Percentiles rank a stretch among this genome's conserved stretches.
phyloP scores from a whole-genome alignment of 2,797 vertebrate species.

The Xyrichtys novacula region DNA sequence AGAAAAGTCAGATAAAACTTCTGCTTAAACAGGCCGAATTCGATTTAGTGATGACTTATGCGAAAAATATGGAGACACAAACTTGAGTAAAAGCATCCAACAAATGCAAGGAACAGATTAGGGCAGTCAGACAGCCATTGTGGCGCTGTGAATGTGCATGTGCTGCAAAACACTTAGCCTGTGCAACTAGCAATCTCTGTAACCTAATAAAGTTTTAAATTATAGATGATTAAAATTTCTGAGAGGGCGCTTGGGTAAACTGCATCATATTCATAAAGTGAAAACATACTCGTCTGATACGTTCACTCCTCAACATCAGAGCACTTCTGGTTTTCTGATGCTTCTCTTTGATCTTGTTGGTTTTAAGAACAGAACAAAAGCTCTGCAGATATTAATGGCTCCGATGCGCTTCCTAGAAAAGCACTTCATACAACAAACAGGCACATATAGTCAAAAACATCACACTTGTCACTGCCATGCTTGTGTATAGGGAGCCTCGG shows the following conservation, averaged over 20 bases:
- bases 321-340: constrained; percentile 22
- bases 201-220: constrained; percentile 34
- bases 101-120: constrained; percentile 2
- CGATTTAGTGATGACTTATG: constrained; percentile 10
- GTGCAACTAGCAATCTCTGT: constrained; percentile 2
- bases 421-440: constrained; percentile 1
- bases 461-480: constrained; percentile 37
- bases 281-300: constrained; percentile 21
- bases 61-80: constrained; percentile 24
- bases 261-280: constrained; percentile 31
- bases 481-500: constrained; percentile 12
- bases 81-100: background rate
- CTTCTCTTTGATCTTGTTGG: constrained; percentile 32
- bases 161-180: background rate
- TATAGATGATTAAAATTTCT: constrained; percentile 10
- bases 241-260: constrained; percentile 15
- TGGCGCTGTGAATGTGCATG: background rate
- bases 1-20: constrained; percentile 31
- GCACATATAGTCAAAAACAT: background rate
- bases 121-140: background rate
- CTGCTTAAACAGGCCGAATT: constrained; percentile 25
- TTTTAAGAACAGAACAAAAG: constrained; percentile 31
- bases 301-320: constrained; percentile 30
- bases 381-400: constrained; percentile 19
- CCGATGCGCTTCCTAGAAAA: constrained; percentile 51